phyloP scores from a whole-genome alignment of 2,797 vertebrate genomes.

The Ctenochaetus hawaiiensis region DNA sequence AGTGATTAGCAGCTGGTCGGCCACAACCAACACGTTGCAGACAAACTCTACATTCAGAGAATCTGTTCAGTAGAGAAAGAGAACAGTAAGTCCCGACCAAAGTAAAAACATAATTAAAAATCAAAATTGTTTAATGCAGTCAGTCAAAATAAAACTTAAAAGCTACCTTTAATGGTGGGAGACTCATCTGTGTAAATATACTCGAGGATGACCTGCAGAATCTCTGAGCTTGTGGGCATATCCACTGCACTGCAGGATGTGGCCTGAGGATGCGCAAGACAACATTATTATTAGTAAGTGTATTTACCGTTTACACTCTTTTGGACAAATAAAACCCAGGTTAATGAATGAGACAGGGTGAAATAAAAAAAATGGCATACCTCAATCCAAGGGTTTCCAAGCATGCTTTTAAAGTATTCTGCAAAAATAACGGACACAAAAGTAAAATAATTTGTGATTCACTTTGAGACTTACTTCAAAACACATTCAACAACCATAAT shows the following conservation, averaged over 20 bases:
- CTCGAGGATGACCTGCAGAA: conserved; percentile 93
- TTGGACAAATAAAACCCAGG: not conserved
- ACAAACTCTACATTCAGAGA: conserved; percentile 94
- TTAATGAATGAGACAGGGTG: not conserved
- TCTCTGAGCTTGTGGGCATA: conserved; percentile 93
- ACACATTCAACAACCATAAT: not conserved
- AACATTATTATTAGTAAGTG: not conserved
- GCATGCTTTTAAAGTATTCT: conserved; percentile 99
- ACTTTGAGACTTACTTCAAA: not conserved
- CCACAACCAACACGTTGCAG: conserved; percentile 94
- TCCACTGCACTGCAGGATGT: conserved; percentile 92
- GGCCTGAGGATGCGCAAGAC: conserved; percentile 83
- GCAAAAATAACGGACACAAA: conserved; percentile 46
- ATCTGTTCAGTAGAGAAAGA: conserved; percentile 81
- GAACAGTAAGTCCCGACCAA: not conserved
- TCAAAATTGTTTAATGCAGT: not conserved
- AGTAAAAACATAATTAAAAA: not conserved
- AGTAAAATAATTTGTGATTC: not conserved
- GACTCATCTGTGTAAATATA: conserved; percentile 97
- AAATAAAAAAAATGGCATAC: conserved; percentile 75
- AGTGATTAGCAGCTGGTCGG: conserved; percentile 95
- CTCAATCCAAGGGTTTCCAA: conserved; percentile 98
- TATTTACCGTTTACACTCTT: not conserved
- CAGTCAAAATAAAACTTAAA: not conserved
- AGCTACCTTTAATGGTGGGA: conserved; percentile 90